Conservation (phyloP, 2,113 vertebrate genomes). For the Chloropsis hardwickii region DNA sequence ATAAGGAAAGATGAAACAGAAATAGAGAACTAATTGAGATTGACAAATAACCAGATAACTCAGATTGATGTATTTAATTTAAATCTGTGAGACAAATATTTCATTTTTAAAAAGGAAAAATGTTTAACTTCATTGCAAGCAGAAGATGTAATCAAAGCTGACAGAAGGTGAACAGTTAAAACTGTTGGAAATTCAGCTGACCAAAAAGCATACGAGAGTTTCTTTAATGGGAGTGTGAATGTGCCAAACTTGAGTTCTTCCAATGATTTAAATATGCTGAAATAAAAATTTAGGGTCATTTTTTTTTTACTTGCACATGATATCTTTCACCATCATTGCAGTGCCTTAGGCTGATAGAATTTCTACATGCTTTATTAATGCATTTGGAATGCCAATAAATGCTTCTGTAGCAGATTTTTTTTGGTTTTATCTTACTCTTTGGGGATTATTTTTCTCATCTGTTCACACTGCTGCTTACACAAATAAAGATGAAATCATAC, state of each 20-base stretch:
- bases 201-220: not conserved
- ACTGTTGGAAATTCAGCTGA: not conserved
- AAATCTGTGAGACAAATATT: not conserved
- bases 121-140: not conserved
- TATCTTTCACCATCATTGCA: not conserved
- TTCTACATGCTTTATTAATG: not conserved
- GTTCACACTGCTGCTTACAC: not conserved
- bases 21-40: not conserved
- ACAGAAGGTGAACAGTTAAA: not conserved
- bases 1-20: not conserved
- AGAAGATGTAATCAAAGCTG: not conserved
- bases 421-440: not conserved
- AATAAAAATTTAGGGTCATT: not conserved
- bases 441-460: not conserved
- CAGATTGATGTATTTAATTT: not conserved
- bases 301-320: not conserved
- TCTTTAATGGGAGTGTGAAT: not conserved
- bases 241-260: not conserved
- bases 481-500: not conserved
- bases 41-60: not conserved
- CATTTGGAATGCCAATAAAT: not conserved
- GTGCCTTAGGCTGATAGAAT: not conserved
- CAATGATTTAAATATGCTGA: not conserved
- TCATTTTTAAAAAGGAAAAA: not conserved
- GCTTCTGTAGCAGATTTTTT: not conserved